Conservation (phyloP, 2,888 invertebrate genomes). For the Euproctis similis region DNA sequence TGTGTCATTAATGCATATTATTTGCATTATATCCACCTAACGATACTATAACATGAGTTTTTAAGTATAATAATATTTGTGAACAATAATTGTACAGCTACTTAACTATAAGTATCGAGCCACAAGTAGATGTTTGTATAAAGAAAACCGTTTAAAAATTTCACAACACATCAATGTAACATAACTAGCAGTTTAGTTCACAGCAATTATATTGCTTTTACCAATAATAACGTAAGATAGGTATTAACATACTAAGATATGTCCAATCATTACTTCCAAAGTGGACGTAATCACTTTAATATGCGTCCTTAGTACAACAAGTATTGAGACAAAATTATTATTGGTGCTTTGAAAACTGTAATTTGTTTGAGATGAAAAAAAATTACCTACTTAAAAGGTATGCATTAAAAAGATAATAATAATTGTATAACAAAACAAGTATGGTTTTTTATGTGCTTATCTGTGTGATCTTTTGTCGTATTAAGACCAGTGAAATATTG, state of each 20-base stretch:
- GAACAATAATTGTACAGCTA: too few species aligned
- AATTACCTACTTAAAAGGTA: constrained; percentile 27
- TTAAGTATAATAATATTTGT: too few species aligned
- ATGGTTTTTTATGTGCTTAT: constrained; percentile 22
- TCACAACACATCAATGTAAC: constrained; percentile 11
- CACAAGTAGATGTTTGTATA: background rate
- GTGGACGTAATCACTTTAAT: constrained; percentile 61
- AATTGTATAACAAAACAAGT: constrained; percentile 24
- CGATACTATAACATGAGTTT: too few species aligned
- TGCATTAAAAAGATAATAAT: constrained; percentile 26
- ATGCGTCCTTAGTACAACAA: constrained; percentile 49
- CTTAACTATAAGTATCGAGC: too few species aligned
- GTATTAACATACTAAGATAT: constrained; percentile 55
- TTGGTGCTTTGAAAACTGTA: constrained; percentile 54
- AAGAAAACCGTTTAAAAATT: background rate
- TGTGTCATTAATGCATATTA: too few species aligned
- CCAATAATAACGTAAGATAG: constrained; percentile 57
- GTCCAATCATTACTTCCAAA: constrained; percentile 59
- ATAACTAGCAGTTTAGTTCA: constrained; percentile 26
- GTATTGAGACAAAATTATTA: constrained; percentile 51
- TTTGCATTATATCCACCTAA: too few species aligned
- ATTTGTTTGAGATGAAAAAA: constrained; percentile 43
- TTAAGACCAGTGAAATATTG: constrained; percentile 17
- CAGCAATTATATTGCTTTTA: constrained; percentile 50
- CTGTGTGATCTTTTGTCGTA: constrained; percentile 13